Evolutionary conservation across 2,888 invertebrate species (phyloP).

Genomic region (Hermaeophaga mercurialis): DNA sequence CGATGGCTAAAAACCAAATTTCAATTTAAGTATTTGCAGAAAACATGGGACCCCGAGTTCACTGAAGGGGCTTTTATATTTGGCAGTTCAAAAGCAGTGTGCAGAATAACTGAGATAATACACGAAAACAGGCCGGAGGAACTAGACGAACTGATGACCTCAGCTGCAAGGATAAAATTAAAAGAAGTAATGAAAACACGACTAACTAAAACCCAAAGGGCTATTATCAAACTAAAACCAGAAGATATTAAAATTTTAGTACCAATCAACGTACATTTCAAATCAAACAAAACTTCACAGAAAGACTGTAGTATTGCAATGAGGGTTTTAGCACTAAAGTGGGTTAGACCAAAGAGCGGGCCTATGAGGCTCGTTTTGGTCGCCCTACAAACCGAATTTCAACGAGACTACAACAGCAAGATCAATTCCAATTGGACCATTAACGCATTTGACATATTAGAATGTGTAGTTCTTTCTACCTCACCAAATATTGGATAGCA

Average conservation of each 20-base stretch:
- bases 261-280: slow-evolving; percentile 49
- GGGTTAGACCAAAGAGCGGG: slow-evolving; percentile 46
- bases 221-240: slow-evolving; percentile 50
- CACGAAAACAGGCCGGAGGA: slow-evolving; percentile 48
- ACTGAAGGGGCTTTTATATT: slow-evolving; percentile 58
- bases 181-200: slow-evolving; percentile 46
- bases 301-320: slow-evolving; percentile 49
- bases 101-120: slow-evolving; percentile 55
- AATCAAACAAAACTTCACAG: slow-evolving; percentile 36
- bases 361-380: slow-evolving; percentile 51
- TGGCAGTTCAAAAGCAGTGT: slow-evolving; percentile 52
- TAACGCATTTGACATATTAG: slow-evolving; percentile 50
- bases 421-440: slow-evolving; percentile 53
- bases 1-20: slow-evolving; percentile 55
- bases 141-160: slow-evolving; percentile 49
- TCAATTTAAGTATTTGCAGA: slow-evolving; percentile 52
- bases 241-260: slow-evolving; percentile 56
- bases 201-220: slow-evolving; percentile 48
- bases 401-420: slow-evolving; percentile 49
- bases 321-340: slow-evolving; percentile 54
- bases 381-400: slow-evolving; percentile 55
- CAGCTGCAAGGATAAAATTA: slow-evolving; percentile 44
- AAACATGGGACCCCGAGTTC: slow-evolving; percentile 55
- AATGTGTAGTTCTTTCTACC: slow-evolving; percentile 49
- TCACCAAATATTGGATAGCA: slow-evolving; percentile 3